phyloP scores from a whole-genome alignment of 2,888 invertebrate genomes.

The Auanema freiburgensis region DNA sequence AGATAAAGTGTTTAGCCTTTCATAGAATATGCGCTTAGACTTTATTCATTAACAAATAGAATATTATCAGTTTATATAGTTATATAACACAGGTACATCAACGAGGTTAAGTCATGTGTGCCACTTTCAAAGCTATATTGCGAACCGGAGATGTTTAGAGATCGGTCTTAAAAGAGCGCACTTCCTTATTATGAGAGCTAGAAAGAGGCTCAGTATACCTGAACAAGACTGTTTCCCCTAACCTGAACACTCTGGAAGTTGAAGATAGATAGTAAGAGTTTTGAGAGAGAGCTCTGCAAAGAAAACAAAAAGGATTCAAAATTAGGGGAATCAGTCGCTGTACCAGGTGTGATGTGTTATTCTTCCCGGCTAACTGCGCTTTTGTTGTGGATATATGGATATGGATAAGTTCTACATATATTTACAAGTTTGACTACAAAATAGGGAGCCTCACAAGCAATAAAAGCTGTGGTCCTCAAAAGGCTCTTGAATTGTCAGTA shows the following conservation, averaged over 20 bases:
- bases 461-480: too few relatives aligned
- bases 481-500: slow-evolving; percentile 1
- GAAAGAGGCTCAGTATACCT: slow-evolving; percentile 5
- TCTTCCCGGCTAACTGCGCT: too few relatives aligned
- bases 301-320: neutral
- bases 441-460: too few relatives aligned
- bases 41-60: too few relatives aligned
- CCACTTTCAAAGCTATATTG: slow-evolving; percentile 42
- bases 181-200: neutral
- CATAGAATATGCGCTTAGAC: too few relatives aligned
- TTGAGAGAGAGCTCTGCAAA: slow-evolving; percentile 14
- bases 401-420: too few relatives aligned
- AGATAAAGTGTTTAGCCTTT: too few relatives aligned
- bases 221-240: too few relatives aligned
- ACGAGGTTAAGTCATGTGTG: slow-evolving; percentile 7
- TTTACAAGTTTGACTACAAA: too few relatives aligned
- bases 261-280: slow-evolving; percentile 9
- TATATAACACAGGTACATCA: slow-evolving; percentile 22
- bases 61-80: slow-evolving; percentile 9
- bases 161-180: neutral
- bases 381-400: too few relatives aligned
- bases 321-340: too few relatives aligned
- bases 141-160: slow-evolving; percentile 1
- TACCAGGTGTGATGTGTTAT: too few relatives aligned
- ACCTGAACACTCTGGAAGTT: slow-evolving; percentile 13